Percentiles rank a stretch among this genome's conserved stretches.
Evolutionary conservation across 2,888 invertebrate genomes (phyloP).

Genomic region (Andrena fulva): DNA sequence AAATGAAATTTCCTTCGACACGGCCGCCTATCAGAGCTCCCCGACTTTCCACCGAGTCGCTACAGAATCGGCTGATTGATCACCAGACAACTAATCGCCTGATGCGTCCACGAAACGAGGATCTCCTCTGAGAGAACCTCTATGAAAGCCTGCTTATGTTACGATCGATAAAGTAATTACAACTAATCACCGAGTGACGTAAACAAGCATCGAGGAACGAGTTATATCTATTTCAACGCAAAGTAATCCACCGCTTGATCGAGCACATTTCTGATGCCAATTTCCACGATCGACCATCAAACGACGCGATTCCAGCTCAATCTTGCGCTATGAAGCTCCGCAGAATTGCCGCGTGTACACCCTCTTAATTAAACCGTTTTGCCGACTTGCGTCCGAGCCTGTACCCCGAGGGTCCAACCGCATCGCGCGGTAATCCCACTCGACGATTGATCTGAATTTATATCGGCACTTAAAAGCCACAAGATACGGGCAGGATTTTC

Average conservation of each 20-base stretch:
- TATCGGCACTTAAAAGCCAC: not conserved
- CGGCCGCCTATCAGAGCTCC: not conserved
- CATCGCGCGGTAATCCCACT: not conserved
- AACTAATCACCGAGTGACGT: not conserved
- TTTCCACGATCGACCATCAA: not conserved
- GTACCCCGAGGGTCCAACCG: not conserved
- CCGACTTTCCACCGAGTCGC: not conserved
- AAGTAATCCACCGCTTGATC: constrained; percentile 2
- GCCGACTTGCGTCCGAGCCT: not conserved
- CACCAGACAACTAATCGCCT: not conserved
- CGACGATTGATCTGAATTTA: not conserved
- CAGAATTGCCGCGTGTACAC: not conserved
- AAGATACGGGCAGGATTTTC: not conserved
- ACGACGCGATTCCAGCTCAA: not conserved
- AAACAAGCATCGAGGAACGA: not conserved
- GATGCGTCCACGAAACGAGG: not conserved
- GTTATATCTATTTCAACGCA: not conserved
- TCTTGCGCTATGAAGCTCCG: not conserved
- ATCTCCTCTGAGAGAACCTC: not conserved
- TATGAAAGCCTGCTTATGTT: not conserved
- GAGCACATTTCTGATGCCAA: not conserved
- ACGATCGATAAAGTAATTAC: constrained; percentile 1
- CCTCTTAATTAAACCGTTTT: constrained; percentile 25
- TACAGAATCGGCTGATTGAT: constrained; percentile 12
- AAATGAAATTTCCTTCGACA: constrained; percentile 29